Conservation (phyloP, 2,113 vertebrate genomes). For the Daubentonia madagascariensis region DNA sequence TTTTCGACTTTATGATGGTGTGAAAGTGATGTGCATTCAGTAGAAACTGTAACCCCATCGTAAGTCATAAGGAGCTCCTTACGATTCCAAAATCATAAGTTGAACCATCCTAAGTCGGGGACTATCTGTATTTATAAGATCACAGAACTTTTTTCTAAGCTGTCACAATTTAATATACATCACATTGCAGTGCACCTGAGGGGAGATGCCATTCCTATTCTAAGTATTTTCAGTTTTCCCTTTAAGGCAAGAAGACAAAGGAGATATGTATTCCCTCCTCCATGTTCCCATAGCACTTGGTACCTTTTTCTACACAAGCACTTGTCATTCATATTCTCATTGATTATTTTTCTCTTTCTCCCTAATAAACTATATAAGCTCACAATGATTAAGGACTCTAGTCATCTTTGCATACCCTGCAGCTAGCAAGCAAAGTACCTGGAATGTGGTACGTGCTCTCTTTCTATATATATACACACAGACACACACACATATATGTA, state of each 20-base stretch:
- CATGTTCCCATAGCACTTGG: neutral
- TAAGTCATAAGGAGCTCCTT: neutral
- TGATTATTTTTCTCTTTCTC: neutral
- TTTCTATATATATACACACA: neutral
- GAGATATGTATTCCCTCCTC: neutral
- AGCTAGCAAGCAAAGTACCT: neutral
- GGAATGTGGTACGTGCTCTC: neutral
- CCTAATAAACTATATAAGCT: neutral
- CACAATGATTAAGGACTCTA: neutral
- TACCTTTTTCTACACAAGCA: neutral
- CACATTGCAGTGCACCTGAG: neutral
- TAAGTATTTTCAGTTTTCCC: neutral
- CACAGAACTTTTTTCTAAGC: neutral
- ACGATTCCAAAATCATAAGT: neutral
- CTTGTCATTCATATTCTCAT: neutral
- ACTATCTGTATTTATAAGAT: neutral
- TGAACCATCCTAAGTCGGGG: neutral
- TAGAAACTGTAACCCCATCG: neutral
- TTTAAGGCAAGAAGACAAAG: neutral
- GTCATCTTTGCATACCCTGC: neutral
- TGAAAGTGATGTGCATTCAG: neutral
- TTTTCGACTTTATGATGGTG: neutral
- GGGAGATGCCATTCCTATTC: neutral
- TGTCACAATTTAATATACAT: neutral
- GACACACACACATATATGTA: too few relatives aligned